These are phyloP conservation scores for Lissonota sp. DNA, from an alignment of 2,888 invertebrate genomes.

Conservation along the genomic window DNA sequence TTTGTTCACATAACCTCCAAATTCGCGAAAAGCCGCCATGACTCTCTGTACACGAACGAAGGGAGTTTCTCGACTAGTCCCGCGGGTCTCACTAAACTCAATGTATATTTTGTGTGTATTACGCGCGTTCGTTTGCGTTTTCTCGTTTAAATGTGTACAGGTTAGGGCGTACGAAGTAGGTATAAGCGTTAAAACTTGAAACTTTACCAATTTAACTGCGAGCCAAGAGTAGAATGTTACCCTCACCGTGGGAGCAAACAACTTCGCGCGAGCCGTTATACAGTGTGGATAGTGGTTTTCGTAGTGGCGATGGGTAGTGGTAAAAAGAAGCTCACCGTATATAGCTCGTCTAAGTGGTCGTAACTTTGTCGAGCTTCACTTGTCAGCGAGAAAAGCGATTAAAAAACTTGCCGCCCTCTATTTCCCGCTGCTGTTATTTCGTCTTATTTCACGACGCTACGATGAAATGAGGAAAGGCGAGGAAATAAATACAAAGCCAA, in stretches of 20 bases:
- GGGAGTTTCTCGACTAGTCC: slow-evolving; percentile 15
- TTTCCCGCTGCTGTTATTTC: not conserved
- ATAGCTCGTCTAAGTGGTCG: slow-evolving; percentile 64
- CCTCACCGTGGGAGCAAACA: slow-evolving; percentile 62
- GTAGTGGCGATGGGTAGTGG: slow-evolving; percentile 20
- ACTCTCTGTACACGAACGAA: no score
- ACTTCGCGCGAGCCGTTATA: slow-evolving; percentile 51
- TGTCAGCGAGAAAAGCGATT: slow-evolving; percentile 67
- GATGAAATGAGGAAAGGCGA: slow-evolving; percentile 23
- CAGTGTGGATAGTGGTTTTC: slow-evolving; percentile 36
- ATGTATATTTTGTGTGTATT: slow-evolving; percentile 52
- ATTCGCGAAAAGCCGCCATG: no score
- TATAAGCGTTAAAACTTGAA: slow-evolving; percentile 69
- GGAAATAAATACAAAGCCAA: slow-evolving; percentile 24
- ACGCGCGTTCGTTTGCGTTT: slow-evolving; percentile 53
- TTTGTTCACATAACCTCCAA: no score
- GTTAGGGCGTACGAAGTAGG: slow-evolving; percentile 38
- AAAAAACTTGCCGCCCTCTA: slow-evolving; percentile 59
- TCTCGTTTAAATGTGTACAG: slow-evolving; percentile 7
- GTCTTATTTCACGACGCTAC: slow-evolving; percentile 22
- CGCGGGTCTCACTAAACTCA: slow-evolving; percentile 13
- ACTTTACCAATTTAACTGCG: slow-evolving; percentile 71
- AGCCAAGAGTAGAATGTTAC: slow-evolving; percentile 68
- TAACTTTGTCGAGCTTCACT: slow-evolving; percentile 67
- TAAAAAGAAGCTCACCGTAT: slow-evolving; percentile 36